phyloP scores from a whole-genome alignment of 2,113 vertebrate genomes.

The Daphoenositta chrysoptera region DNA sequence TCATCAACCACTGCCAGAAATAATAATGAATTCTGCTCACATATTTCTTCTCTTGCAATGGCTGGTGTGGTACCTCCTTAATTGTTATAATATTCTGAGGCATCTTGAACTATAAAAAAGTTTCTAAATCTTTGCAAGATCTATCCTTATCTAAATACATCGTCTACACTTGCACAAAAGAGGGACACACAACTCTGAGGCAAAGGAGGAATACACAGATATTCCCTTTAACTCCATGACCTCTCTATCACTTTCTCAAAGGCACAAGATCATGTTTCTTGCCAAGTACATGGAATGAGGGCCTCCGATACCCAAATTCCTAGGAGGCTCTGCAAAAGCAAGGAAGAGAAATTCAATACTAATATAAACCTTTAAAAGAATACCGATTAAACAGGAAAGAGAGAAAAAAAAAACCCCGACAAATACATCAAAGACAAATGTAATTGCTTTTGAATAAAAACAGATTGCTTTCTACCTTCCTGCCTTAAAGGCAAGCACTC shows the following conservation, averaged over 20 bases:
- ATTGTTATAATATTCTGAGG: neutral
- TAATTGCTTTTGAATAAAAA: conserved; percentile 63
- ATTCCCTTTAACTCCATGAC: neutral
- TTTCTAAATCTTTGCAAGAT: neutral
- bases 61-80: neutral
- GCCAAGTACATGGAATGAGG: neutral
- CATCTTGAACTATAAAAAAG: neutral
- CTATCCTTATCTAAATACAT: neutral
- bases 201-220: neutral
- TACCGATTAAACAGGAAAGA: neutral
- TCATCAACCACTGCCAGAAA: neutral
- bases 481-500: conserved; percentile 38
- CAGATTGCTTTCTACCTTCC: conserved; percentile 46
- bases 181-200: neutral
- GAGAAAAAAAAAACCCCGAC: fast-evolving
- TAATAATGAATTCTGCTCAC: neutral
- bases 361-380: conserved; percentile 13
- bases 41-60: neutral
- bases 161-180: neutral
- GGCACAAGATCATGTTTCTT: neutral
- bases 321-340: neutral
- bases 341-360: neutral
- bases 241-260: neutral
- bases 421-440: conserved; percentile 62
- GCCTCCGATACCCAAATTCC: neutral